Evolutionary conservation across 1,140 invertebrate species (phyloP), one percentile per base, ranked within the genome.

Genomic region (Trichonephila clavata): DNA sequence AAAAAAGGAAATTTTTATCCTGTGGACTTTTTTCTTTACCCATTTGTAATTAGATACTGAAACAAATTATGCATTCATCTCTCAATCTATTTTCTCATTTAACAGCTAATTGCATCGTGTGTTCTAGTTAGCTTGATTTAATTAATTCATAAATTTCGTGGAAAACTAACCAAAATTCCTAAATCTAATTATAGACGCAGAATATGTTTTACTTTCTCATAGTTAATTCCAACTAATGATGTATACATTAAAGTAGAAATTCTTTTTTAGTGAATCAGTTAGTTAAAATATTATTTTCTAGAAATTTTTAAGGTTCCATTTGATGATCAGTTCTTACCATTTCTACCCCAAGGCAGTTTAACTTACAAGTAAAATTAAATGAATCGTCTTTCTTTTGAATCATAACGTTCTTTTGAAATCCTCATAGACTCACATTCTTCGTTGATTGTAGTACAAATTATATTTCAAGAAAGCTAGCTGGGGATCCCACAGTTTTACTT

Each of bases 91-190:
- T 89, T 89, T 68, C 65, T 57, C 57, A 71, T 71, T 89, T 89
- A 89, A 71, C 87, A 43, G 71, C 20, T 89, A 77, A 89, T 89
- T 89, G 32, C 87, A 89, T 89, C 63, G 71, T 60, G 87, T 68
- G 32, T 27, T 71, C 39, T 71, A 61, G 60, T 39, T 27, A 50
- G 39, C 39, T 8, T 20, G 18, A 18, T 59, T 68, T 89, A 89
- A 89, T 89, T 89, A 89, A 89, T 89, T 89, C 87, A 89, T 89
- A 89, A 89, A 89, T 89, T 68, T 89, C 21, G 63, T 20, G 61
- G 27, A 89, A 68, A 89, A 89, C 61, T 86, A 60, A 86, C 59
- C 61, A 86, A 86, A 86, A 59, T 86, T 14, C 5, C 24, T 63
- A n/a, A 59, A 86, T 63, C 18, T 63, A 86, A 86, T 86, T 86